phyloP scores from a whole-genome alignment of 1,140 invertebrate genomes.

The Pissodes strobi region DNA sequence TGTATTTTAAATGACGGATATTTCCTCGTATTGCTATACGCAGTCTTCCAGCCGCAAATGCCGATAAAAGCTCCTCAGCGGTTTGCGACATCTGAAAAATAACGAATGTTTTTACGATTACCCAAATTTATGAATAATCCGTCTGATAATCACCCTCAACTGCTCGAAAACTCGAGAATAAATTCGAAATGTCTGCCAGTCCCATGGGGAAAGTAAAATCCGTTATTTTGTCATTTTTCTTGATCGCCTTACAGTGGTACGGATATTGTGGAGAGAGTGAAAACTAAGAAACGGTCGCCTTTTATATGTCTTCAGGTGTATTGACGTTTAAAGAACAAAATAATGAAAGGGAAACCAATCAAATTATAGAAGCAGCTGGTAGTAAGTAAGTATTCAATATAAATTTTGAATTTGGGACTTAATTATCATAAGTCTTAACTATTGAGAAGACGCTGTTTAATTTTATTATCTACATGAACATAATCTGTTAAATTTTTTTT shows the following conservation, averaged over 20 bases:
- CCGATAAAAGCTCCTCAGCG: conserved; percentile 18
- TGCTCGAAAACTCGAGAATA: conserved; percentile 18
- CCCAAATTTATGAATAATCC: conserved; percentile 34
- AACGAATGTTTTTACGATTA: conserved; percentile 33
- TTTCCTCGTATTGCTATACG: neutral
- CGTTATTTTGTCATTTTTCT: conserved; percentile 24
- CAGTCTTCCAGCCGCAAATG: neutral
- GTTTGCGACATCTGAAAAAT: conserved; percentile 28
- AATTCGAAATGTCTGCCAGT: conserved; percentile 1
- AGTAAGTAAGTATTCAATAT: too few relatives aligned
- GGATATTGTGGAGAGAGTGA: too few relatives aligned
- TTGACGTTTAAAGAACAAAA: too few relatives aligned
- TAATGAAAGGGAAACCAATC: too few relatives aligned
- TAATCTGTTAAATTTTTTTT: too few relatives aligned
- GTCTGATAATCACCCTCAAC: conserved; percentile 27
- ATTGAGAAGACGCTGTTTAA: too few relatives aligned
- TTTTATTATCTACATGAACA: too few relatives aligned
- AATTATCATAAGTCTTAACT: too few relatives aligned
- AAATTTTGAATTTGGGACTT: too few relatives aligned
- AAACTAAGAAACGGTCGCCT: too few relatives aligned
- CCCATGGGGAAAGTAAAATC: conserved; percentile 7
- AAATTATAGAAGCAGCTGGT: too few relatives aligned
- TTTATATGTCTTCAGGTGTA: too few relatives aligned
- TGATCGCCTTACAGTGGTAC: conserved; percentile 11
- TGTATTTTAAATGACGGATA: neutral